A percentile compares a stretch with the other conserved stretches of the same genome.
These are phyloP conservation scores for Marisa cornuarietis DNA, from an alignment of 1,140 invertebrate genomes.

Conservation along the genomic window DNA sequence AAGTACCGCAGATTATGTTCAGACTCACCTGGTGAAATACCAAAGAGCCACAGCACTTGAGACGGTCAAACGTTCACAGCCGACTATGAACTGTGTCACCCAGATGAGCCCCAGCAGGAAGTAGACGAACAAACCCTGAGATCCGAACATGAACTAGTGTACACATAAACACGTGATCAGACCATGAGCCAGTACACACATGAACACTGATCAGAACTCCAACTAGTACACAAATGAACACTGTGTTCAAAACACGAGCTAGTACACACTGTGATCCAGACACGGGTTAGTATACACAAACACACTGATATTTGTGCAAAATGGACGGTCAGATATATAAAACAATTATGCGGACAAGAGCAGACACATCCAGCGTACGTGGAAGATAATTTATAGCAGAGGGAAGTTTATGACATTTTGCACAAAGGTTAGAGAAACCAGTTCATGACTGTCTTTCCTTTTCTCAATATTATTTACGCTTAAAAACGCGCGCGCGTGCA, in stretches of 20 bases:
- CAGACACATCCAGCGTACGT: no score
- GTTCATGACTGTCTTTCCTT: no score
- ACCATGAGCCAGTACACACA: not conserved
- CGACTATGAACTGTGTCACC: constrained; percentile 89
- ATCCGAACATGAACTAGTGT: not conserved
- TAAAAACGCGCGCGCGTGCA: no score
- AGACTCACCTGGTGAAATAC: constrained; percentile 81
- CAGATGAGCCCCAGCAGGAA: constrained; percentile 88
- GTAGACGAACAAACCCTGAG: constrained; percentile 63
- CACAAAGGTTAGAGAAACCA: no score
- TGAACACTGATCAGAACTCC: not conserved
- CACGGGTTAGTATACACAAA: no score
- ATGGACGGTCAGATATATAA: no score
- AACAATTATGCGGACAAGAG: no score
- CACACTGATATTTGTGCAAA: no score
- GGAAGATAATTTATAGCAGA: no score
- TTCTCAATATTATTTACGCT: no score
- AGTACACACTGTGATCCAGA: no score
- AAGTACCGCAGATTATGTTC: not conserved
- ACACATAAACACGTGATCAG: not conserved
- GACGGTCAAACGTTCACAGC: constrained; percentile 89
- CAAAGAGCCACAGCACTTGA: constrained; percentile 88
- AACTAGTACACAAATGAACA: not conserved
- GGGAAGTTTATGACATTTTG: no score
- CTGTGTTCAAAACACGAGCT: not conserved